Evolutionary conservation across 2,888 invertebrate genomes (phyloP).

Genomic region (Myopa testacea): DNA sequence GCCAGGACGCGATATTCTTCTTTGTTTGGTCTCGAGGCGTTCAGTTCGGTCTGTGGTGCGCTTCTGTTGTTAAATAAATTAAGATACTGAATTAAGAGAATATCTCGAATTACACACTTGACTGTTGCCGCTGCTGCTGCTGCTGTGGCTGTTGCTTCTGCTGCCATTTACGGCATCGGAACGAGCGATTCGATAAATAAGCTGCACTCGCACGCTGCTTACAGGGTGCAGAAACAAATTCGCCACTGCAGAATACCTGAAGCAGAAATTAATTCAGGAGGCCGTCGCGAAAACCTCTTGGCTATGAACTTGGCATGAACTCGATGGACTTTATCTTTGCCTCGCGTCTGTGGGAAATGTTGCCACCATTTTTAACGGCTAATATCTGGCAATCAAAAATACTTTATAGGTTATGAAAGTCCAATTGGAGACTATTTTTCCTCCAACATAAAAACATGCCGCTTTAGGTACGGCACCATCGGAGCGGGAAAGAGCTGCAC

Average conservation of each 20-base stretch:
- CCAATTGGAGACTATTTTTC: slow-evolving; percentile 67
- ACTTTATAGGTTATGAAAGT: slow-evolving; percentile 66
- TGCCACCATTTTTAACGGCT: slow-evolving; percentile 52
- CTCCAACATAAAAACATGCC: slow-evolving; percentile 63
- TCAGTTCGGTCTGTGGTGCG: slow-evolving; percentile 40
- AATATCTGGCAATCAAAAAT: slow-evolving; percentile 57
- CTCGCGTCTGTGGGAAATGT: slow-evolving; percentile 44
- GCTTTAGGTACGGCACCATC: slow-evolving; percentile 40
- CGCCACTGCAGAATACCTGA: background rate
- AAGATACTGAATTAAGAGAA: slow-evolving; percentile 58
- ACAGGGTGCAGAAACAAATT: slow-evolving; percentile 33
- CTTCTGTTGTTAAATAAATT: slow-evolving; percentile 51
- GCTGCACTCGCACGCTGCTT: slow-evolving; percentile 30
- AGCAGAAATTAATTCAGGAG: slow-evolving; percentile 15
- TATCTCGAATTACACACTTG: slow-evolving; percentile 67
- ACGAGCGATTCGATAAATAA: slow-evolving; percentile 39
- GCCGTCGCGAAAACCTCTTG: slow-evolving; percentile 2
- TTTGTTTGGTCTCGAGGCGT: slow-evolving; percentile 40
- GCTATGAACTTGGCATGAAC: background rate
- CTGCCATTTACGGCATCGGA: slow-evolving; percentile 45
- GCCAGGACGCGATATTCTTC: slow-evolving; percentile 31
- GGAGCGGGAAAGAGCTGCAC: background rate
- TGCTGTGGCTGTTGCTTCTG: slow-evolving; percentile 26
- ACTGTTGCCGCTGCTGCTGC: slow-evolving; percentile 50
- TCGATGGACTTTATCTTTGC: background rate